Evolutionary conservation across 2,888 invertebrate species (phyloP), one percentile per base, ranked within the genome.

Genomic region (Sinodicranocentrus sp.): DNA sequence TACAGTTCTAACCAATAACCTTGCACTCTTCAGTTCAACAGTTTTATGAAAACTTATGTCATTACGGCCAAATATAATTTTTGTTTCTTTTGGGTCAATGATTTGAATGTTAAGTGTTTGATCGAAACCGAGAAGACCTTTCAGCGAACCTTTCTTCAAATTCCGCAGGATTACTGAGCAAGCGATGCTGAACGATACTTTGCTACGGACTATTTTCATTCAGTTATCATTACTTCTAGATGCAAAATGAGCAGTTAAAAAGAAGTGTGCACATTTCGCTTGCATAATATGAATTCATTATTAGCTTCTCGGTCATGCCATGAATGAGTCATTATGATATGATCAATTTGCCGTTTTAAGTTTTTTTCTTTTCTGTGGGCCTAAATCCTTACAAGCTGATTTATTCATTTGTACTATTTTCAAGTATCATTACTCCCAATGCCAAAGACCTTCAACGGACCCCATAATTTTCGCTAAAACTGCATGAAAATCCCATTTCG

Each of bases 271-370:
- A 71, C 5, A 59, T n/a, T 39, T 71, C 26, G 28, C 63, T 75
- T 75, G 63, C 75, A 75, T 75, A 75, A 75, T 33, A 25, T 75
- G 73, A 61, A 73, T 75, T 75, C 63, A 75, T 75, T 73, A 73
- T 73, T 48, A 26, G 39, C 33, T 26, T 26, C 21, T 75, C 48
- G 48, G 72, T 63, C 63, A 52, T 48, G 75, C 33, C 75, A 65
- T 75, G 75, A 65, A 61, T 43, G 26, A 61, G 44, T 61, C 52
- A 75, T 75, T 52, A 73, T 25, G 44, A 21, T 57, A 33, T 19
- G 19, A 26, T 43, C 67, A 67, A 67, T 43, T 21, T 43, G 67
- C 3, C 33, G 10, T 33, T 33, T 33, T 33, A 33, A 6, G 33
- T 33, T 6, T 33, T 33, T 33, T n/a, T n/a, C n/a, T n/a, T n/a